These are phyloP conservation scores for Megaptera novaeangliae DNA, from an alignment of 2,113 vertebrate genomes.

Conservation along the genomic window DNA sequence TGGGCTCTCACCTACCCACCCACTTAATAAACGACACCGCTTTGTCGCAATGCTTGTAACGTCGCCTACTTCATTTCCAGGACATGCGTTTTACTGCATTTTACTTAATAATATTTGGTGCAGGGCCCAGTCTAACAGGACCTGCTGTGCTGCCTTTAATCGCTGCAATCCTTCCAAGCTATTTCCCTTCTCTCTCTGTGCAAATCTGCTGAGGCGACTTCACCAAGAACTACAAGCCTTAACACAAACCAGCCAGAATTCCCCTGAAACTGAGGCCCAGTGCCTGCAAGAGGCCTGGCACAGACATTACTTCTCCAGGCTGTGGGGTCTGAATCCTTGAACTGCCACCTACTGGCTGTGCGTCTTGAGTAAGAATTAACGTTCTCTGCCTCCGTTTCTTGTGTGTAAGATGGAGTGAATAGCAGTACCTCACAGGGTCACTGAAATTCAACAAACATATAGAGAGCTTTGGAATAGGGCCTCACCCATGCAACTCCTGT, in stretches of 20 bases:
- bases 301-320: rapidly evolving
- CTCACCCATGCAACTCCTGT: rapidly evolving
- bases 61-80: rapidly evolving
- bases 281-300: rapidly evolving
- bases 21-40: rapidly evolving
- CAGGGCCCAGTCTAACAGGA: rapidly evolving
- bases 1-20: background rate
- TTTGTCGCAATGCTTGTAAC: background rate
- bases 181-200: rapidly evolving
- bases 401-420: rapidly evolving
- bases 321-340: background rate
- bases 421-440: background rate
- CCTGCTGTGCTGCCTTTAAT: rapidly evolving
- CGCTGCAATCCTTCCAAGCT: rapidly evolving
- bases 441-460: rapidly evolving
- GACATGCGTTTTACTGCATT: too few relatives aligned
- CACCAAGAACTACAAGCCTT: rapidly evolving
- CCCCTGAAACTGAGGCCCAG: rapidly evolving
- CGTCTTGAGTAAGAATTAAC: background rate
- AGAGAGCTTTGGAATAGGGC: rapidly evolving
- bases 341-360: rapidly evolving
- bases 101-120: rapidly evolving
- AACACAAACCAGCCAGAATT: rapidly evolving
- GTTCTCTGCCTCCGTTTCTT: background rate
- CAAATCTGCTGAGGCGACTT: rapidly evolving